Conservation (phyloP, 2,888 invertebrate species). For the Gandaritis pyraliata region DNA sequence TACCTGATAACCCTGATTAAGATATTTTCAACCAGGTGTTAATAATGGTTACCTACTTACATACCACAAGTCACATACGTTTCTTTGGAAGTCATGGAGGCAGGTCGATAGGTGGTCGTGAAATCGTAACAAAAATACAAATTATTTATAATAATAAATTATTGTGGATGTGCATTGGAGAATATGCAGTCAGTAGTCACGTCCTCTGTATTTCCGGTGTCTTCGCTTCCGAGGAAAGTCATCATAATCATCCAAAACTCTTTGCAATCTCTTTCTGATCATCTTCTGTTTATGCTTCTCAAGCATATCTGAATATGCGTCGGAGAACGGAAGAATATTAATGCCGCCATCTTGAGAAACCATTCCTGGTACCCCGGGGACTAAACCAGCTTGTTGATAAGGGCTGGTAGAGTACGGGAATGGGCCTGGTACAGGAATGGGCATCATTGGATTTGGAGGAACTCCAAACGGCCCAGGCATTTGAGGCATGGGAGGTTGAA, state of each 20-base stretch:
- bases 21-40: no score
- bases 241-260: slow-evolving; percentile 53
- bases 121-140: no score
- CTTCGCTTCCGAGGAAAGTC: slow-evolving; percentile 37
- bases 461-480: slow-evolving; percentile 32
- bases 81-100: no score
- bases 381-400: slow-evolving; percentile 51
- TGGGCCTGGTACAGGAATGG: slow-evolving; percentile 24
- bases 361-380: slow-evolving; percentile 67
- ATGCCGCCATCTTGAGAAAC: slow-evolving; percentile 68
- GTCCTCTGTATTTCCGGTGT: slow-evolving; percentile 5
- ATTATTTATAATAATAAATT: no score
- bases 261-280: slow-evolving; percentile 57
- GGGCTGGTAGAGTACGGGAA: no score
- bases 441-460: slow-evolving; percentile 38
- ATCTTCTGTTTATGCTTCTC: slow-evolving; percentile 66
- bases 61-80: no score
- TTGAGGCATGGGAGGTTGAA: slow-evolving; percentile 37
- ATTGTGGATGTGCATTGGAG: no score
- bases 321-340: slow-evolving; percentile 74
- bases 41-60: no score
- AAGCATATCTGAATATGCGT: slow-evolving; percentile 66
- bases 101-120: no score
- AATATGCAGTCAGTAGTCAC: neutral
- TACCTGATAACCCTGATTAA: no score